Base-by-base conservation (phyloP, 2,797 vertebrate species). In the Malurus leucopterus region DNA sequence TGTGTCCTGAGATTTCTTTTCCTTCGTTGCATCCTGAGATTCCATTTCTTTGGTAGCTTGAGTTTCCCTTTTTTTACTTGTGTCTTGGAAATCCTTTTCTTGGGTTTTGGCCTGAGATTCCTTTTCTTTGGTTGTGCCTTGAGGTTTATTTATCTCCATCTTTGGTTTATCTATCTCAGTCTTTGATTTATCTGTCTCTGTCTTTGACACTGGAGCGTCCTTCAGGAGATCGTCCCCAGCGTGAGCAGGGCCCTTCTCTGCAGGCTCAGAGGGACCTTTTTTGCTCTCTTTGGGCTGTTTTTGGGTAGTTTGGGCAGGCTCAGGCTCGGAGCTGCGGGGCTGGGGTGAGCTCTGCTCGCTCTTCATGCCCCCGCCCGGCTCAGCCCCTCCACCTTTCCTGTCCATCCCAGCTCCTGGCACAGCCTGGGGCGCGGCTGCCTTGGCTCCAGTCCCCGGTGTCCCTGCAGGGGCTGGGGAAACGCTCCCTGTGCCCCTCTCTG, bases 141-240 rank as follows among this genome's bases (percentile, higher is more conserved):
- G 53, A 23, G 40, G 9, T 40, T 47, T 32, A 20, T 49, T 55
- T 57, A 36, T 36, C 36, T 36, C 36, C 36, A 36, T 47, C 88
- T 71, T 54, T 77, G n/a, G 50, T 2, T 47, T 32, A 20, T 49
- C 55, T 57, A 36, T 36, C 36, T 36, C 36, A 36, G 36, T 47
- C 88, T 71, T 54, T 75, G n/a, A 47, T 2, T 36, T 15, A 7
- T n/a, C 64, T 1, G 0, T 54, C 62, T 54, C 76, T 18, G 74
- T 0, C 40, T 54, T 30, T 3, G 24, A 4, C 3, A 9, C 36
- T 0, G 1, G 72, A 8, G 36, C 11, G 9, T 8, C 79, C 82
- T 43, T 8, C 8, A 15, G 73, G 40, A 21, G 34, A 44, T 72
- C 51, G 12, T 73, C 72, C 3, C 41, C 53, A 26, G 5, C 5